These are phyloP conservation scores for Temnothorax ravouxi DNA, from an alignment of 2,888 invertebrate species.

Conservation along the genomic window DNA sequence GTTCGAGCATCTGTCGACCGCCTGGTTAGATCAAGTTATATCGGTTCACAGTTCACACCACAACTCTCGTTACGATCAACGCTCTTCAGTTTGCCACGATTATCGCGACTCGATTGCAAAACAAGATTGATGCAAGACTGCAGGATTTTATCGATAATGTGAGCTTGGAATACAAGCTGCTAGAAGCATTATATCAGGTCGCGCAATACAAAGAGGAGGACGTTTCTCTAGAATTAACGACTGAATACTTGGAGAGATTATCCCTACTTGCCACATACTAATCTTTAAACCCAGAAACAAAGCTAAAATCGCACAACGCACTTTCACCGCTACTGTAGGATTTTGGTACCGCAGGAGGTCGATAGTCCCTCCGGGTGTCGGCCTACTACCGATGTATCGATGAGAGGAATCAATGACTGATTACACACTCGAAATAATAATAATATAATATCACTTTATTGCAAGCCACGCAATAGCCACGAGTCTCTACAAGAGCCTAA, in stretches of 20 bases:
- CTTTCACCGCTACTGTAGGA: too few relatives aligned
- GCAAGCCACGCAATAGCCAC: too few relatives aligned
- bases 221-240: conserved; percentile 80
- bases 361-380: too few relatives aligned
- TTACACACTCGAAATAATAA: too few relatives aligned
- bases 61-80: conserved; percentile 79
- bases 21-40: conserved; percentile 78
- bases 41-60: conserved; percentile 74
- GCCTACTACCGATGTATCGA: too few relatives aligned
- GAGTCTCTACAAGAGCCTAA: too few relatives aligned
- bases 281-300: too few relatives aligned
- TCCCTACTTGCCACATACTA: too few relatives aligned
- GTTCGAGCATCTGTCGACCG: conserved; percentile 80
- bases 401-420: too few relatives aligned
- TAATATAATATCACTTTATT: too few relatives aligned
- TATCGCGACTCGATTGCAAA: conserved; percentile 81
- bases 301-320: too few relatives aligned
- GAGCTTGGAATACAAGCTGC: conserved; percentile 78
- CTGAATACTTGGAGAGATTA: conserved; percentile 82
- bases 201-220: conserved; percentile 80
- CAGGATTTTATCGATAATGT: conserved; percentile 81
- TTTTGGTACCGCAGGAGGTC: too few relatives aligned
- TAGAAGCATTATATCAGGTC: conserved; percentile 80
- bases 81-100: conserved; percentile 79
- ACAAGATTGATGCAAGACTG: conserved; percentile 81